Evolutionary conservation across 2,888 invertebrate species (phyloP), one percentile per base, ranked within the genome.

Genomic region (Phasia obesa): DNA sequence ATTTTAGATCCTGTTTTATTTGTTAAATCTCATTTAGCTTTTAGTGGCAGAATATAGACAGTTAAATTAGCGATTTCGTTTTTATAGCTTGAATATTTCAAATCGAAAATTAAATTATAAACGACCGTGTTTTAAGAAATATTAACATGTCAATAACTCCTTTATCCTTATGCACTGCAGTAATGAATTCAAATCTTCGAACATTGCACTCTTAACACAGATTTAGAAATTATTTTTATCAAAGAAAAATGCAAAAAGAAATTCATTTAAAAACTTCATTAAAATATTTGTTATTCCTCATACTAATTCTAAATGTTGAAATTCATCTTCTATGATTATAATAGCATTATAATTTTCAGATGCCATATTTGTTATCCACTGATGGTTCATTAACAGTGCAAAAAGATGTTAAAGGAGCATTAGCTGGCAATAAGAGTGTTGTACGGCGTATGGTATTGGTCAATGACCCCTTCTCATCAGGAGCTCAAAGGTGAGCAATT

Each of bases 401-500:
- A 86, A 91, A 91, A 87, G 92, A 91, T 86, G 88, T 90, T 49
- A 92, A 92, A 87, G 90, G 90, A 57, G 89, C 88, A 67, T 87
- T 91, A 71, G 87, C 89, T 62, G 87, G 90, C 78, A 91, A 91
- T 84, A 91, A 92, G 84, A 90, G 91, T 86, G 90, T 92, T 70
- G 91, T 92, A 65, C 90, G 92, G 69, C 90, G 92, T 73, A 91
- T 91, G 92, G 90, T 91, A 86, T 91, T 92, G 42, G 91, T 91
- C 62, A 91, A 92, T 86, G 92, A 91, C 85, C 89, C 91, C 64
- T 91, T 91, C 86, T 86, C 90, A 85, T 86, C 89, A 81, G 90
- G 90, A 84, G 87, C 90, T 78, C 92, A 90, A 88, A 90, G 92
- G 91, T 91, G 88, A 76, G 71, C 73, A 67, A 47, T 53, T n/a